Percentiles rank a stretch among this genome's conserved stretches.
phyloP scores from a whole-genome alignment of 2,113 vertebrate species.

The Callospermophilus lateralis region DNA sequence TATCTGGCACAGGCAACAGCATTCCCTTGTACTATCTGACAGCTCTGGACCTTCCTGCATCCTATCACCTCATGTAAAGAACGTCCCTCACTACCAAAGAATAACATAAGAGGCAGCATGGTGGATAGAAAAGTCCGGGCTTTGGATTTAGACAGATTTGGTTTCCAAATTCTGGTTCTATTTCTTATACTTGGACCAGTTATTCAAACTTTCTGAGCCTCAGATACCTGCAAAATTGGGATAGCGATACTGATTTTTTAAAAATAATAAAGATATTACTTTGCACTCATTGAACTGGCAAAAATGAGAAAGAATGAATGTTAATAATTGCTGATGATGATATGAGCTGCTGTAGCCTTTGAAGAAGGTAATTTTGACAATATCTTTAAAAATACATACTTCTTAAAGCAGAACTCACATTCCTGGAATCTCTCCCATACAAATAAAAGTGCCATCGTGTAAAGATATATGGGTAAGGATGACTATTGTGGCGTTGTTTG shows the following conservation, averaged over 20 bases:
- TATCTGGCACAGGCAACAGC: no score
- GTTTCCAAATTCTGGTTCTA: conserved; percentile 31
- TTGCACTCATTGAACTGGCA: not conserved
- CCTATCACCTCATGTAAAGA: not conserved
- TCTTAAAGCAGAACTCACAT: not conserved
- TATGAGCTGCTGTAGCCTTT: not conserved
- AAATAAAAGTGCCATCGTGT: conserved; percentile 49
- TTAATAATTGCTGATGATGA: conserved; percentile 43
- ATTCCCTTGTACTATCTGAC: not conserved
- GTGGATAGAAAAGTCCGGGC: not conserved
- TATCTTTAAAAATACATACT: conserved; percentile 50
- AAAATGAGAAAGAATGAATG: conserved; percentile 59
- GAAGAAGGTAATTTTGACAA: conserved; percentile 46
- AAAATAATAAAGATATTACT: conserved; percentile 3
- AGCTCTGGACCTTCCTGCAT: not conserved
- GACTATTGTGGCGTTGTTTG: conserved; percentile 4
- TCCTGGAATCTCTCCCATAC: conserved; percentile 56
- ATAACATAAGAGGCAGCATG: not conserved
- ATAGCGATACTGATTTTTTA: conserved; percentile 21
- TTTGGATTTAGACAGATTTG: not conserved
- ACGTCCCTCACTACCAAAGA: not conserved
- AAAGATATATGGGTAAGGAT: conserved; percentile 9
- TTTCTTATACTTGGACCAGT: not conserved
- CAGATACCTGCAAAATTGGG: not conserved
- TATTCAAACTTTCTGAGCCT: not conserved